These are phyloP conservation scores for Pteria penguin DNA, from an alignment of 2,888 invertebrate genomes.

Conservation along the genomic window DNA sequence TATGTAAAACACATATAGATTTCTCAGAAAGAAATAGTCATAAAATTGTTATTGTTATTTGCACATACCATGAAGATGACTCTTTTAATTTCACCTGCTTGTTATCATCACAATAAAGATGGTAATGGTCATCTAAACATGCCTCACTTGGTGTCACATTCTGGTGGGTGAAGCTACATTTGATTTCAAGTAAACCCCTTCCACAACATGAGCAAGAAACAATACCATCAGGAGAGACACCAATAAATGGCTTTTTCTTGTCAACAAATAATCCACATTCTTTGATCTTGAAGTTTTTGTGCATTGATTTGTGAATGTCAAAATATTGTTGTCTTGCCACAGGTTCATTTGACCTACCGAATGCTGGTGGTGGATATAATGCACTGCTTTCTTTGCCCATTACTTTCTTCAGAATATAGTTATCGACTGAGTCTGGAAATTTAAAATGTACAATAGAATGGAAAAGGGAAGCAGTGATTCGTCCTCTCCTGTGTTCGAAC, in stretches of 20 bases:
- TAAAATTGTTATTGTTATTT: no score
- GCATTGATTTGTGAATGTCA: neutral
- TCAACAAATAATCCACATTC: conserved; percentile 10
- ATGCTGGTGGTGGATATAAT: no score
- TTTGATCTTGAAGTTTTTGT: neutral
- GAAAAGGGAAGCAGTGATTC: neutral
- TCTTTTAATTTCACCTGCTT: conserved; percentile 6
- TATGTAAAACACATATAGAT: no score
- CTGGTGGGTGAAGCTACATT: conserved; percentile 14
- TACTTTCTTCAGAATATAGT: conserved; percentile 11
- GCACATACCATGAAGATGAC: conserved; percentile 15
- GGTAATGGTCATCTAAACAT: conserved; percentile 19
- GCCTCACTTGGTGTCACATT: neutral
- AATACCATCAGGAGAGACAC: conserved; percentile 23
- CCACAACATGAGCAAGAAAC: conserved; percentile 27
- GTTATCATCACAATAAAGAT: conserved; percentile 24
- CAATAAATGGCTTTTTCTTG: conserved; percentile 1
- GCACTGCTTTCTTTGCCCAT: no score
- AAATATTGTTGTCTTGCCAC: conserved; percentile 10
- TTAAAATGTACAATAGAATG: conserved; percentile 4
- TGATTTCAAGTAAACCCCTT: conserved; percentile 19
- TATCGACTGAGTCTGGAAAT: neutral
- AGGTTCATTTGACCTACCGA: no score
- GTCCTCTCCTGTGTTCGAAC: conserved; percentile 1
- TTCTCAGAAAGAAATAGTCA: no score